Conservation (phyloP, 2,888 invertebrate genomes). For the Agrochola lychnidis region DNA sequence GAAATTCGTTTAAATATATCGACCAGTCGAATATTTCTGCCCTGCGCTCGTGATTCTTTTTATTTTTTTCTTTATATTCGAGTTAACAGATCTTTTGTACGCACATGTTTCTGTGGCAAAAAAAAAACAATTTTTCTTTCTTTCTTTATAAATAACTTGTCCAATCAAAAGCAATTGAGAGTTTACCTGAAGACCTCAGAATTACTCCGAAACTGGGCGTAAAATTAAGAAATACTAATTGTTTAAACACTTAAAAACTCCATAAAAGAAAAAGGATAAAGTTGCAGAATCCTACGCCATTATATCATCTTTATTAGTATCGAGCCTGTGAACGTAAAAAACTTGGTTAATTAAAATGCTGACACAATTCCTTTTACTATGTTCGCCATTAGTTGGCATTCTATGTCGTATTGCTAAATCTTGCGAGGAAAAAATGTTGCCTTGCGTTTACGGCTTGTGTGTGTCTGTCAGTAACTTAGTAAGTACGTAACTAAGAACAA, state of each 20-base stretch:
- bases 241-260: too few relatives aligned
- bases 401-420: constrained; percentile 65
- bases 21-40: too few relatives aligned
- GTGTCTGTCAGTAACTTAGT: neutral
- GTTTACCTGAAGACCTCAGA: neutral
- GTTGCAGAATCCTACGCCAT: constrained; percentile 40
- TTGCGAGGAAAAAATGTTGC: constrained; percentile 54
- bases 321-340: constrained; percentile 58
- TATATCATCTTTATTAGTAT: constrained; percentile 49
- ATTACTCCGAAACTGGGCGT: too few relatives aligned
- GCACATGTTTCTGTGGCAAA: too few relatives aligned
- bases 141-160: neutral
- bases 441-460: constrained; percentile 34
- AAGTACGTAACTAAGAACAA: constrained; percentile 6
- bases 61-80: too few relatives aligned
- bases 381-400: constrained; percentile 57
- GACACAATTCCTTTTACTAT: constrained; percentile 72
- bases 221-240: too few relatives aligned
- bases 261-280: too few relatives aligned
- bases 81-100: too few relatives aligned
- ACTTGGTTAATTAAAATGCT: constrained; percentile 72
- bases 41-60: too few relatives aligned
- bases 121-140: too few relatives aligned
- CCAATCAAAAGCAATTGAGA: neutral
- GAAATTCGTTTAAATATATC: neutral